Percentiles rank a stretch among this genome's conserved stretches.
Evolutionary conservation across 1,140 invertebrate species (phyloP).

Genomic region (Bombus balteatus): DNA sequence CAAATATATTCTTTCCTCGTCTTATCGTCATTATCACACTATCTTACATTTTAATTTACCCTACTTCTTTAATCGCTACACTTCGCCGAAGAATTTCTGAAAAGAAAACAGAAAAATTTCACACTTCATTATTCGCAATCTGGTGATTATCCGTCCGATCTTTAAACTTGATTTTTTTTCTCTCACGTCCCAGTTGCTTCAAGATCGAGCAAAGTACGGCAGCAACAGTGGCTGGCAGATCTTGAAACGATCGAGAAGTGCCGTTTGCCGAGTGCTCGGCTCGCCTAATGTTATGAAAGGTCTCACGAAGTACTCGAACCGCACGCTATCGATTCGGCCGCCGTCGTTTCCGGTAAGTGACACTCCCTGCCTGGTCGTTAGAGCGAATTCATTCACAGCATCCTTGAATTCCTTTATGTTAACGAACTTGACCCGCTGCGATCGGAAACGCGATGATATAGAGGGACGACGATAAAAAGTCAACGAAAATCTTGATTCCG

Average conservation of each 20-base stretch:
- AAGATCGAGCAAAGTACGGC: neutral
- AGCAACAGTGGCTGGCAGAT: slow-evolving; percentile 14
- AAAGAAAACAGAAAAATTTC: neutral
- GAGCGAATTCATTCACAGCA: slow-evolving; percentile 56
- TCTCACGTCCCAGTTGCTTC: neutral
- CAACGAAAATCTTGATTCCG: slow-evolving; percentile 49
- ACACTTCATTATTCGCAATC: neutral
- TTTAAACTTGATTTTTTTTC: neutral
- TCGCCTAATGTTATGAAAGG: slow-evolving; percentile 53
- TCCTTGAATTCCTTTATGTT: slow-evolving; percentile 45
- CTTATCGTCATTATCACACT: neutral
- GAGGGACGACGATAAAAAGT: slow-evolving; percentile 17
- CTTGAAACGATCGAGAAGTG: slow-evolving; percentile 53
- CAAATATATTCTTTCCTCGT: neutral
- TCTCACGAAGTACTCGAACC: slow-evolving; percentile 53
- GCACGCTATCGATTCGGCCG: slow-evolving; percentile 56
- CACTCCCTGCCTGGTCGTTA: slow-evolving; percentile 58
- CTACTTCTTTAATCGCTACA: neutral
- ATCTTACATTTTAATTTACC: neutral
- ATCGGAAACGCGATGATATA: neutral
- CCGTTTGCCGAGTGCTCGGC: slow-evolving; percentile 62
- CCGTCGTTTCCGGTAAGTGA: slow-evolving; percentile 59
- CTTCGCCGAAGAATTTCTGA: neutral
- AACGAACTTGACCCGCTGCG: slow-evolving; percentile 15
- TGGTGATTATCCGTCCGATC: neutral